Evolutionary conservation across 2,797 vertebrate species (phyloP).

Genomic region (Sciurus vulgaris): DNA sequence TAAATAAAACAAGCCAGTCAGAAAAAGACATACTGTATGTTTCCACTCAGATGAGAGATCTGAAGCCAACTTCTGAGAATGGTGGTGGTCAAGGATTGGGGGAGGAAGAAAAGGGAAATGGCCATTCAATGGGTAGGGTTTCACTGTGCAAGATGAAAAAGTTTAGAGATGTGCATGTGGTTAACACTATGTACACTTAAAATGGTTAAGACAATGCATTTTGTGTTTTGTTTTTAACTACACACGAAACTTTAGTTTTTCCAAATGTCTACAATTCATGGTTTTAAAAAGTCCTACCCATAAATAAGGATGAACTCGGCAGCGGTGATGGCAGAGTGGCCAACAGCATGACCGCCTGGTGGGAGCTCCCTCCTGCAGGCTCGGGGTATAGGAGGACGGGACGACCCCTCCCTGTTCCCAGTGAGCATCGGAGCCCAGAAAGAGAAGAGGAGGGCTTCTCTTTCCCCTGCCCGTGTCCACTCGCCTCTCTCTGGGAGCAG

Average conservation of each 20-base stretch:
- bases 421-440: neutral
- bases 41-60: neutral
- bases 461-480: no score
- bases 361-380: neutral
- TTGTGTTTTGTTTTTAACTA: neutral
- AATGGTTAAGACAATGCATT: neutral
- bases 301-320: neutral
- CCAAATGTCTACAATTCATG: neutral
- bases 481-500: neutral
- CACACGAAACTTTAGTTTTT: neutral
- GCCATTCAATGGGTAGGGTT: neutral
- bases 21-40: neutral
- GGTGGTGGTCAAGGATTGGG: neutral
- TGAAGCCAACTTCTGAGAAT: neutral
- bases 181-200: neutral
- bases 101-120: neutral
- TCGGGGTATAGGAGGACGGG: neutral
- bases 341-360: neutral
- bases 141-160: neutral
- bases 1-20: neutral
- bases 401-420: no score
- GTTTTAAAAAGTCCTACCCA: neutral
- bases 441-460: neutral
- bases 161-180: neutral
- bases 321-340: neutral